These are phyloP conservation scores for Pristionchus exspectatus DNA, from an alignment of 2,888 invertebrate genomes.

Conservation along the genomic window DNA sequence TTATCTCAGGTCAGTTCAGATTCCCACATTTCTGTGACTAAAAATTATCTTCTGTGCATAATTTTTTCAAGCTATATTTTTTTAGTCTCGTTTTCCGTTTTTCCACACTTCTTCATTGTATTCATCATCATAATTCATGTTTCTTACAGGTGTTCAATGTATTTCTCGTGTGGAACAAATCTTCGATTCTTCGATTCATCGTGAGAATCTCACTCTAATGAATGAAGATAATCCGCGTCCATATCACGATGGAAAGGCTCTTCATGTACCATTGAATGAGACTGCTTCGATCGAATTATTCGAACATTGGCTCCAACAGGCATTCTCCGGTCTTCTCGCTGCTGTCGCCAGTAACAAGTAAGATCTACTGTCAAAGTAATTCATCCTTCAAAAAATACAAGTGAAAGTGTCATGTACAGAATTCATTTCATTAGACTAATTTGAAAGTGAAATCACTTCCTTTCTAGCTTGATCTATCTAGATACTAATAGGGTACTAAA, in stretches of 20 bases:
- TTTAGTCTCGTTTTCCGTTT: background rate
- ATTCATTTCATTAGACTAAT: background rate
- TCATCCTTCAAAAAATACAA: background rate
- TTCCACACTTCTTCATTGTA: background rate
- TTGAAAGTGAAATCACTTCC: background rate
- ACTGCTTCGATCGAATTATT: constrained; percentile 68
- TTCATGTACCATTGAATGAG: constrained; percentile 66
- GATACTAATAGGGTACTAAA: background rate
- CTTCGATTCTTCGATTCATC: background rate
- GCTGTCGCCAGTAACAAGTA: constrained; percentile 72
- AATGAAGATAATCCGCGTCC: constrained; percentile 37
- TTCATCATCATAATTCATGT: background rate
- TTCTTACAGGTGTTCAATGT: background rate
- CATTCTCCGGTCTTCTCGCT: constrained; percentile 74
- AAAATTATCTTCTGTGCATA: background rate
- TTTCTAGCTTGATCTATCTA: constrained; percentile 12
- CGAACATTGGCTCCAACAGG: constrained; percentile 76
- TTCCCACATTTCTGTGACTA: background rate
- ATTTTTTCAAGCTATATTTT: background rate
- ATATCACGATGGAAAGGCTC: constrained; percentile 60
- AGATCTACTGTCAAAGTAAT: constrained; percentile 31
- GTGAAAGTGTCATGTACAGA: background rate
- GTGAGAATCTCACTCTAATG: background rate
- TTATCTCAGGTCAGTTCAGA: background rate
- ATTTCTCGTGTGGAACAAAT: background rate